These are phyloP conservation scores for Heteropelma amictum DNA, from an alignment of 2,888 invertebrate species.

Conservation along the genomic window DNA sequence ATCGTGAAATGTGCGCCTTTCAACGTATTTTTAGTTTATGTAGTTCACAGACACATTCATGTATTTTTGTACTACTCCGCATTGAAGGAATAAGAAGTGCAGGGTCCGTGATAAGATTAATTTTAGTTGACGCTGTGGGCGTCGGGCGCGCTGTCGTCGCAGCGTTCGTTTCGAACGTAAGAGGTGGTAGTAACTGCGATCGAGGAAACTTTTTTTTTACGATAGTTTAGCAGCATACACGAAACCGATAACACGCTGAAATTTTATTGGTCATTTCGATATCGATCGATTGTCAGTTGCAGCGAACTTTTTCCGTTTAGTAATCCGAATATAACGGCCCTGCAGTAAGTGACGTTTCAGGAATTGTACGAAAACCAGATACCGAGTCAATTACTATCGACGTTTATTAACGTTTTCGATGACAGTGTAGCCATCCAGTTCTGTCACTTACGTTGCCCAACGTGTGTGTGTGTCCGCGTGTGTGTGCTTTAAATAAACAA, in stretches of 20 bases:
- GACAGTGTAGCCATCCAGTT: too few species aligned
- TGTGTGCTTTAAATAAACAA: neutral
- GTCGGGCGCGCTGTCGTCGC: conserved; percentile 15
- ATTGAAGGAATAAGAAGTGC: conserved; percentile 15
- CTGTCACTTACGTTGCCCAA: neutral
- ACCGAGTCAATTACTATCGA: too few species aligned
- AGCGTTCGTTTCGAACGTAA: conserved; percentile 3
- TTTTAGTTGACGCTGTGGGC: conserved; percentile 27
- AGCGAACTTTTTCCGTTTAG: too few species aligned
- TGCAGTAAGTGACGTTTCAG: too few species aligned
- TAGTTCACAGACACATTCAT: too few species aligned
- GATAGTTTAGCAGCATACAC: conserved; percentile 45
- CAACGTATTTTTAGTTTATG: neutral
- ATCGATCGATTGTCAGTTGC: neutral
- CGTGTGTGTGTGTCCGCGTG: neutral
- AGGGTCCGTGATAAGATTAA: conserved; percentile 51
- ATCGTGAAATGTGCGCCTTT: neutral
- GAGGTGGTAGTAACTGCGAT: conserved; percentile 10
- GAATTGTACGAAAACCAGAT: too few species aligned
- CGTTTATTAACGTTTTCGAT: too few species aligned
- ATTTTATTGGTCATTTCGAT: neutral
- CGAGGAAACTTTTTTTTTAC: conserved; percentile 18
- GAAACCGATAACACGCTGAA: conserved; percentile 37
- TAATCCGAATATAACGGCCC: too few species aligned
- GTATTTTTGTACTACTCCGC: conserved; percentile 6